A percentile compares a stretch with the other conserved stretches of the same genome.
These are phyloP conservation scores for Fragum sueziense DNA, from an alignment of 2,888 invertebrate species.

Conservation along the genomic window DNA sequence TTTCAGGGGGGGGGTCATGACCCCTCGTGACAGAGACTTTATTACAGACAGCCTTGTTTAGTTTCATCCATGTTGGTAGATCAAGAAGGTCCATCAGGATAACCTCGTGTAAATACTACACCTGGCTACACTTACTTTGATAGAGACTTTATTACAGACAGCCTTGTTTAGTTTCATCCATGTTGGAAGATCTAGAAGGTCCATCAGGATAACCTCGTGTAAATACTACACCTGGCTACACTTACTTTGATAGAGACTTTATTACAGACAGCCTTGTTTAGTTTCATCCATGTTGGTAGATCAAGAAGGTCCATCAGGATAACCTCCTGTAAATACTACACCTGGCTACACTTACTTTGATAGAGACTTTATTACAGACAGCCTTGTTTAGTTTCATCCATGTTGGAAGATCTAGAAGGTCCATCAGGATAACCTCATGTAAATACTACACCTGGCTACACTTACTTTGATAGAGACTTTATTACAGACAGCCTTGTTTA, in stretches of 20 bases:
- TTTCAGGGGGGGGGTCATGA: too few relatives aligned
- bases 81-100: slow-evolving; percentile 96
- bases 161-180: slow-evolving; percentile 97
- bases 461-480: slow-evolving; percentile 89
- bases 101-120: slow-evolving; percentile 97
- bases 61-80: slow-evolving; percentile 96
- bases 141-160: slow-evolving; percentile 95
- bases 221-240: too few relatives aligned
- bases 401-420: slow-evolving; percentile 96
- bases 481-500: slow-evolving; percentile 97
- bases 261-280: slow-evolving; percentile 97
- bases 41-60: slow-evolving; percentile 96
- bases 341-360: slow-evolving; percentile 83
- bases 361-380: slow-evolving; percentile 95
- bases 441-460: too few relatives aligned
- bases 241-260: slow-evolving; percentile 89
- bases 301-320: slow-evolving; percentile 96
- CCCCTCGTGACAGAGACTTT: slow-evolving; percentile 88
- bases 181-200: slow-evolving; percentile 96
- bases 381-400: slow-evolving; percentile 97
- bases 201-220: slow-evolving; percentile 96
- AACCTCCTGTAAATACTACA: slow-evolving; percentile 97
- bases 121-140: slow-evolving; percentile 83
- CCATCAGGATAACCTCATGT: slow-evolving; percentile 96
- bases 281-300: slow-evolving; percentile 96